Evolutionary conservation across 2,113 vertebrate genomes (phyloP), one percentile per base, ranked within the genome.

Genomic region (Myocastor coypus): DNA sequence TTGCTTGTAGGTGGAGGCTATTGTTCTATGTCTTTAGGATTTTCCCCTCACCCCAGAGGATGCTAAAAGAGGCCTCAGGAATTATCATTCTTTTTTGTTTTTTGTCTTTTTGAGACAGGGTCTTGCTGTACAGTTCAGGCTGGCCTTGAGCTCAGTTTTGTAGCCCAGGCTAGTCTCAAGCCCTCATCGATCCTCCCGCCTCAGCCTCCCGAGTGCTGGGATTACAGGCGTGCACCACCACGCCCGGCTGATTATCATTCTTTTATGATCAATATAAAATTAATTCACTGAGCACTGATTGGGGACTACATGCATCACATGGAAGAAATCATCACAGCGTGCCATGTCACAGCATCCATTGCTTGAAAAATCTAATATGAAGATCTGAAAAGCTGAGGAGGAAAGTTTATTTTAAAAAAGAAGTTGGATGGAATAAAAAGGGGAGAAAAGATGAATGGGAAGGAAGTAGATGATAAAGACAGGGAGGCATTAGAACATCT

Each of bases 401-500:
- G 8, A 19, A 81, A 80, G 24, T 34, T 59, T 63, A 87, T 57
- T 57, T 57, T 61, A 28, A 90, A 94, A 87, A 94, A 59, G n/a
- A 97, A 19, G 3, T 22, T 94, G n/a, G 85, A 42, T 66, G 42
- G 92, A 92, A 83, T 92, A 66, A 95, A 28, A 42, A 52, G 80
- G 4, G 12, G 84, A 93, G 52, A 90, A 91, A 20, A 94, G 32
- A 83, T 82, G 13, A 16, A 46, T 93, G 34, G 46, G 63, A 89
- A 84, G 16, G 85, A 78, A 89, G 89, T 59, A 40, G 24, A 59
- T n/a, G 30, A 75, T 64, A 90, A 89, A 92, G 55, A 71, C 68
- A 93, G 40, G n/a, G 66, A 96, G 57, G n/a, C 17, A 95, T 32
- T 52, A 73, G 57, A 57, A 40, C 97, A 68, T 91, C 96, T 97